Evolutionary conservation across 2,797 vertebrate genomes (phyloP).

Genomic region (Loris lydekkerianus): DNA sequence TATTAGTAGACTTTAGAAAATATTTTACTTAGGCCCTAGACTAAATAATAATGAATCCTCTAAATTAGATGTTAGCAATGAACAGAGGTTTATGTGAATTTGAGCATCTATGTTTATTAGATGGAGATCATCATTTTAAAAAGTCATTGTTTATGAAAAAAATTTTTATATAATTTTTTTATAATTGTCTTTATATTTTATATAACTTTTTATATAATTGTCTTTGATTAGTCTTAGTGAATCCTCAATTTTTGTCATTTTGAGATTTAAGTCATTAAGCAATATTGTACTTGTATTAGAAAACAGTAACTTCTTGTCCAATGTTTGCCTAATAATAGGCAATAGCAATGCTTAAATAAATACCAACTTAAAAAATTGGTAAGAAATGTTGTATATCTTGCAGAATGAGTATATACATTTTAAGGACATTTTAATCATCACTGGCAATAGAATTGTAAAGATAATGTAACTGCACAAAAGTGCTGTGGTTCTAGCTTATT

Average conservation of each 20-base stretch:
- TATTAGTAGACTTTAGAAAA: neutral
- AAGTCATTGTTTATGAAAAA: slow-evolving; percentile 41
- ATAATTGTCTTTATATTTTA: neutral
- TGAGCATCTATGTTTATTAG: slow-evolving; percentile 20
- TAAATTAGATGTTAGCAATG: slow-evolving; percentile 1
- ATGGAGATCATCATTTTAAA: neutral
- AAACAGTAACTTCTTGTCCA: slow-evolving; percentile 13
- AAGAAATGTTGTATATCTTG: slow-evolving; percentile 15
- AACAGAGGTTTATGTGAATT: neutral
- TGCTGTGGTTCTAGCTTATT: neutral
- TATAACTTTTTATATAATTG: neutral
- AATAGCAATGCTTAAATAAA: neutral
- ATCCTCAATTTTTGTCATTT: slow-evolving; percentile 48
- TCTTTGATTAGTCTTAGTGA: neutral
- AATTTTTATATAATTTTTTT: neutral
- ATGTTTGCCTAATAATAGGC: neutral
- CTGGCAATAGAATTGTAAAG: neutral
- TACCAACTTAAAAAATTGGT: neutral
- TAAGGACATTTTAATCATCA: neutral
- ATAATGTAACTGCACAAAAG: neutral
- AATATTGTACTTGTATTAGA: slow-evolving; percentile 5
- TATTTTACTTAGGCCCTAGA: neutral
- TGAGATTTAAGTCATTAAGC: slow-evolving; percentile 34
- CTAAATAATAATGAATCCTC: neutral
- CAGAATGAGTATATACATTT: neutral